A percentile compares a stretch with the other conserved stretches of the same genome.
These are phyloP conservation scores for Agriotes lineatus DNA, from an alignment of 2,888 invertebrate genomes.

Conservation along the genomic window DNA sequence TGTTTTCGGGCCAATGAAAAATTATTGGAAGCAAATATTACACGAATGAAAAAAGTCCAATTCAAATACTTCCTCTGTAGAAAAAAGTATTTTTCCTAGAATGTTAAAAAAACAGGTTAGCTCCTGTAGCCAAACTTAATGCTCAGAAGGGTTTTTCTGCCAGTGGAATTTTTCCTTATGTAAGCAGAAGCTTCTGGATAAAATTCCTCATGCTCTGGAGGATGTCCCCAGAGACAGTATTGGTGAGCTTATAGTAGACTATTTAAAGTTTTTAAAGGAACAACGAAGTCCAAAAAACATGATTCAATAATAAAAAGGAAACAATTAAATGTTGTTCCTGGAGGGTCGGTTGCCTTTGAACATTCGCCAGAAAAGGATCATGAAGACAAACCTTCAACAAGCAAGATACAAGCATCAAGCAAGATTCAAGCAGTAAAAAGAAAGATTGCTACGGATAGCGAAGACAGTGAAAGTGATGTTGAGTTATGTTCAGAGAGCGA, in stretches of 20 bases:
- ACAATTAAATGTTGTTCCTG: neutral
- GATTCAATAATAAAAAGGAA: neutral
- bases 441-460: conserved; percentile 1
- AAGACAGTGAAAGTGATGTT: conserved; percentile 7
- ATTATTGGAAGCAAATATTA: conserved; percentile 46
- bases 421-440: conserved; percentile 11
- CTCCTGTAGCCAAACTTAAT: conserved; percentile 6
- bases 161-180: conserved; percentile 18
- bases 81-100: neutral
- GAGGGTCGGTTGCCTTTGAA: neutral
- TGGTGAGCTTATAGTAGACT: neutral
- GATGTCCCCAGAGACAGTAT: neutral
- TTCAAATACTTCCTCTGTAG: conserved; percentile 1
- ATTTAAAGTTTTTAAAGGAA: conserved; percentile 2
- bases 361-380: neutral
- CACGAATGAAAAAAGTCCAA: conserved; percentile 21
- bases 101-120: neutral
- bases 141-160: conserved; percentile 2
- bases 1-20: conserved; percentile 49
- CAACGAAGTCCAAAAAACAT: conserved; percentile 5
- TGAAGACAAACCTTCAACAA: conserved; percentile 7
- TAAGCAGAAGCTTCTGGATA: conserved; percentile 15
- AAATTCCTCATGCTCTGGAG: conserved; percentile 11
- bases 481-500: neutral
- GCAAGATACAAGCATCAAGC: conserved; percentile 2